Conservation (phyloP, 2,113 vertebrate species). For the Hiodon tergisus region DNA sequence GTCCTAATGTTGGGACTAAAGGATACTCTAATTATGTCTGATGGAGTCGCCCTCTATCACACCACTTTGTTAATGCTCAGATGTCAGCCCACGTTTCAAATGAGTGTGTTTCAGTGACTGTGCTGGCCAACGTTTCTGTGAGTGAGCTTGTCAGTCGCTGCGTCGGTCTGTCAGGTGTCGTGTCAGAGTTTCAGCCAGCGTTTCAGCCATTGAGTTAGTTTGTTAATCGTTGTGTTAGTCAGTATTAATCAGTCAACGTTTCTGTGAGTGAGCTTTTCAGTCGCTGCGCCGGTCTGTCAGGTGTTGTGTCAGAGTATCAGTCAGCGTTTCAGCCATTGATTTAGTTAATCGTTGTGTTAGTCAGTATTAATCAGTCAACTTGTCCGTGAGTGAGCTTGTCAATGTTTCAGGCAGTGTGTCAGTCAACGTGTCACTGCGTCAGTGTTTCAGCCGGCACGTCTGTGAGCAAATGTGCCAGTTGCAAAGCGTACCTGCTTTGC, state of each 20-base stretch:
- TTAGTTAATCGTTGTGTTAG: not conserved
- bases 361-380: not conserved
- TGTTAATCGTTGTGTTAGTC: not conserved
- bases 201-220: not conserved
- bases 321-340: not conserved
- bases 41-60: no score
- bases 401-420: not conserved
- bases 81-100: no score
- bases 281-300: not conserved
- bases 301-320: not conserved
- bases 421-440: no score
- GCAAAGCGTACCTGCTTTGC: slow-evolving; percentile 74
- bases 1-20: no score
- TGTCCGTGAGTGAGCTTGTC: not conserved
- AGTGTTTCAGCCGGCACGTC: no score
- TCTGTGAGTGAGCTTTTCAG: not conserved
- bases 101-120: no score
- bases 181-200: not conserved
- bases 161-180: not conserved
- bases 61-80: no score
- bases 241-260: not conserved
- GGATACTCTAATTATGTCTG: no score
- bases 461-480: no score
- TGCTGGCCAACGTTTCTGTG: not conserved
- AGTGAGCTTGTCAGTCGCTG: not conserved